Evolutionary conservation across 2,113 vertebrate species (phyloP), one percentile per base, ranked within the genome.

Genomic region (Cisticola juncidis): DNA sequence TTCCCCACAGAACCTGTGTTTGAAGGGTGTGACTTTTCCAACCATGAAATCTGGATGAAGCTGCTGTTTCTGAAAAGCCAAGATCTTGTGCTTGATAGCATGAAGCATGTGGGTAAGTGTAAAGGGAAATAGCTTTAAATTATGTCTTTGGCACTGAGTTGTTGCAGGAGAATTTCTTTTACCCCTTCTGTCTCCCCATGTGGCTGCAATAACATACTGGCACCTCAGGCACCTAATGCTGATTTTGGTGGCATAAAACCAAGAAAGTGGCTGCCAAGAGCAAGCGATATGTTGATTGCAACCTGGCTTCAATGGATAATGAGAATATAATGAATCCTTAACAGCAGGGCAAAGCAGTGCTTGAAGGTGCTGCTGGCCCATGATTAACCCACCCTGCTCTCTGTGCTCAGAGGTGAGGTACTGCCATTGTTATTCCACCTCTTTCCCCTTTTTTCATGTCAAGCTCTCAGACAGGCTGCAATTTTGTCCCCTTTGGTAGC

Each of bases 311-410:
- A 84, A 21, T 77, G 25, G 28, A 44, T 17, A 66, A 15, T 29
- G 13, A 66, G 20, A 53, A 2, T 24, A 19, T 25, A 80, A 60
- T 0, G 15, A 82, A 61, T 42, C 40, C 14, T 53, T 45, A 69
- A 25, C 10, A 83, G 35, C 2, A 62, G 42, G 29, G 11, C 12
- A 72, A 80, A 83, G 31, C 13, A 48, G 20, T 24, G 17, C 22
- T 62, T 62, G 60, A 73, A 65, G n/a, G 16, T 57, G 20, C 20
- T 74, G 15, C 28, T 66, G 65, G 38, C 19, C 42, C 29, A 20
- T 9, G 2, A 29, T 33, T 16, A 14, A 14, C 5, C 11, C 4
- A 2, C 6, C 11, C 18, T 29, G 6, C 18, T 21, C 21, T 1
- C 54, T 81, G 20, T 1, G 3, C 44, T 68, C 25, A 44, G 36